Conservation (phyloP, 2,797 vertebrate genomes). For the Malacoctenus gilli region DNA sequence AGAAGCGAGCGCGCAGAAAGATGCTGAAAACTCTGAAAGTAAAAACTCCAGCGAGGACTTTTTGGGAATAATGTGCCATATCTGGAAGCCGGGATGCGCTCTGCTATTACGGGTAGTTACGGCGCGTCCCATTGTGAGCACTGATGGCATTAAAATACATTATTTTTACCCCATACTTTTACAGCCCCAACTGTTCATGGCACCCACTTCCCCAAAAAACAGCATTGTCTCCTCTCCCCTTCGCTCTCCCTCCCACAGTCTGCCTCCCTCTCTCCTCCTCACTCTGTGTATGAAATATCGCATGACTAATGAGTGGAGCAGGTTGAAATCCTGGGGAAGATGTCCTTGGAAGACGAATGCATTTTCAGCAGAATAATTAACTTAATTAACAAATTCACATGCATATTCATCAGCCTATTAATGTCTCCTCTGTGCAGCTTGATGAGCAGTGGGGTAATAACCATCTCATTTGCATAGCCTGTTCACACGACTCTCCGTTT, state of each 20-base stretch:
- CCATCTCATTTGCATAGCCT: slow-evolving; percentile 97
- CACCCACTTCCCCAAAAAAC: slow-evolving; percentile 68
- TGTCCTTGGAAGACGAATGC: slow-evolving; percentile 99
- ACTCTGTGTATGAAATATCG: slow-evolving; percentile 89
- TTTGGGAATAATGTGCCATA: slow-evolving; percentile 69
- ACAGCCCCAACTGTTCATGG: slow-evolving; percentile 70
- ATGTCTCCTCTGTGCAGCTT: slow-evolving; percentile 97
- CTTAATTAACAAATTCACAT: slow-evolving; percentile 99
- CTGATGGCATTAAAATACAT: slow-evolving; percentile 72
- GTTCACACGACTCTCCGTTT: slow-evolving; percentile 90
- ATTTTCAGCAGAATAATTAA: slow-evolving; percentile 99
- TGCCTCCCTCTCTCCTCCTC: slow-evolving; percentile 59
- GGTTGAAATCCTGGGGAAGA: slow-evolving; percentile 98
- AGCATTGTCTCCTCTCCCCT: slow-evolving; percentile 67
- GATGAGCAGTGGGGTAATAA: slow-evolving; percentile 99
- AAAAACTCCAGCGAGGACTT: slow-evolving; percentile 56
- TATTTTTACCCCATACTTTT: slow-evolving; percentile 74
- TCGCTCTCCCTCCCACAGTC: slow-evolving; percentile 72
- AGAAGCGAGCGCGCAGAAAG: slow-evolving; percentile 59
- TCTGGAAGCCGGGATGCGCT: slow-evolving; percentile 63
- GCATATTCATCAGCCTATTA: slow-evolving; percentile 99
- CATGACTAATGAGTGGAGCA: slow-evolving; percentile 97
- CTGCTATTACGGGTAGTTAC: slow-evolving; percentile 62
- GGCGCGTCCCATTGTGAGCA: slow-evolving; percentile 66
- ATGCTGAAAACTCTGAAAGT: slow-evolving; percentile 57